Conservation (phyloP, 92 coral and sea anemone genomes). For the Muricea muricata region DNA sequence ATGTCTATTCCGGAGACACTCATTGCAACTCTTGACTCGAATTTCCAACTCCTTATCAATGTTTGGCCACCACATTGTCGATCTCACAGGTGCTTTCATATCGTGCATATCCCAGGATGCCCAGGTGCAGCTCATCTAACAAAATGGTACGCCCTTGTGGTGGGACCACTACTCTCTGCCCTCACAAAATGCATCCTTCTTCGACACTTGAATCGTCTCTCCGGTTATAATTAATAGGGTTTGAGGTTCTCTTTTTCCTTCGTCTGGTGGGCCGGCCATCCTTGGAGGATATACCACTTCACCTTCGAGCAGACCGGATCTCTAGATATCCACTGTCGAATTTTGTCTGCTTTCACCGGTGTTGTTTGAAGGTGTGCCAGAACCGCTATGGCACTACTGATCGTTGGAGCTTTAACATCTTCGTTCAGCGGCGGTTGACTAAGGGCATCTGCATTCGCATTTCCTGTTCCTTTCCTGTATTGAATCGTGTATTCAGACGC, state of each 20-base stretch:
- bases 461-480: slow-evolving; percentile 53
- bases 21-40: not conserved
- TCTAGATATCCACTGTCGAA: slow-evolving; percentile 56
- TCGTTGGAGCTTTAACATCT: slow-evolving; percentile 44
- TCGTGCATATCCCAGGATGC: not conserved
- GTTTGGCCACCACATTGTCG: slow-evolving; percentile 31
- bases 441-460: slow-evolving; percentile 68
- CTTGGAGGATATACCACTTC: slow-evolving; percentile 42
- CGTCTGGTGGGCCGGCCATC: slow-evolving; percentile 59
- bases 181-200: slow-evolving; percentile 64
- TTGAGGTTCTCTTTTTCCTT: too few species aligned
- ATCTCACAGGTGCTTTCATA: slow-evolving; percentile 17
- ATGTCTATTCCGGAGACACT: not conserved
- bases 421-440: slow-evolving; percentile 64
- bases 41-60: not conserved
- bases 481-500: slow-evolving; percentile 62
- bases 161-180: slow-evolving; percentile 58
- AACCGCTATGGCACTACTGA: slow-evolving; percentile 58
- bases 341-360: slow-evolving; percentile 60
- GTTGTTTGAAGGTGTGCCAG: slow-evolving; percentile 66
- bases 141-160: slow-evolving; percentile 48
- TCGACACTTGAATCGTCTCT: slow-evolving; percentile 52
- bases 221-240: slow-evolving; percentile 37
- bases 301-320: slow-evolving; percentile 67
- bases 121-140: slow-evolving; percentile 21